A percentile compares a stretch with the other conserved stretches of the same genome.
These are phyloP conservation scores for Novumbra hubbsi DNA, from an alignment of 2,797 vertebrate species.

Conservation along the genomic window DNA sequence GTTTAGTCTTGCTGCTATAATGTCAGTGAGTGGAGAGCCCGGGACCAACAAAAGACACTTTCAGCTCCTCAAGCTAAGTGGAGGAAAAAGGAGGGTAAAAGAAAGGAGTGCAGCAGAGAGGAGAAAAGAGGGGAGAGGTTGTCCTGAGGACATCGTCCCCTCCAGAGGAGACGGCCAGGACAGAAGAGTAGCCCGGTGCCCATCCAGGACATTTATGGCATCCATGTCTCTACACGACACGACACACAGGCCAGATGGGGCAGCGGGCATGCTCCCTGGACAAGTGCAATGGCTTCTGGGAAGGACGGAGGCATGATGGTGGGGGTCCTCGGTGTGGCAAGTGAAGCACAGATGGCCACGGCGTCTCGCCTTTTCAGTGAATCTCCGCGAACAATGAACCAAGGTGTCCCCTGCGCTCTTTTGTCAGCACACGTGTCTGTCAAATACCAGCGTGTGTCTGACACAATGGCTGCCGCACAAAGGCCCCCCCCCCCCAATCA, in stretches of 20 bases:
- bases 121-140: background rate
- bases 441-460: constrained; percentile 75
- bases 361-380: constrained; percentile 74
- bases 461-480: constrained; percentile 75
- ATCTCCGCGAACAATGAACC: constrained; percentile 71
- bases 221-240: constrained; percentile 10
- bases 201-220: background rate
- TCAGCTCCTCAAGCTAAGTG: constrained; percentile 28
- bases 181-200: background rate
- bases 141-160: too few relatives aligned
- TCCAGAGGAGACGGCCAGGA: background rate
- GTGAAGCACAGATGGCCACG: constrained; percentile 72
- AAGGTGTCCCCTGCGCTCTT: constrained; percentile 65
- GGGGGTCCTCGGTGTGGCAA: background rate
- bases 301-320: constrained; percentile 29
- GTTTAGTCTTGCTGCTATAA: constrained; percentile 60
- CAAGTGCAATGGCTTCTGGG: constrained; percentile 52
- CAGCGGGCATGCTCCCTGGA: constrained; percentile 44
- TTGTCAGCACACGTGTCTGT: constrained; percentile 76
- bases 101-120: background rate
- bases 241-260: constrained; percentile 38
- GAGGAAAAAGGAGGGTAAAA: background rate
- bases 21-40: constrained; percentile 14
- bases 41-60: constrained; percentile 55
- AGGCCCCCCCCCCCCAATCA: constrained; percentile 58